phyloP scores from a whole-genome alignment of 2,113 vertebrate genomes.

The Excalfactoria chinensis region DNA sequence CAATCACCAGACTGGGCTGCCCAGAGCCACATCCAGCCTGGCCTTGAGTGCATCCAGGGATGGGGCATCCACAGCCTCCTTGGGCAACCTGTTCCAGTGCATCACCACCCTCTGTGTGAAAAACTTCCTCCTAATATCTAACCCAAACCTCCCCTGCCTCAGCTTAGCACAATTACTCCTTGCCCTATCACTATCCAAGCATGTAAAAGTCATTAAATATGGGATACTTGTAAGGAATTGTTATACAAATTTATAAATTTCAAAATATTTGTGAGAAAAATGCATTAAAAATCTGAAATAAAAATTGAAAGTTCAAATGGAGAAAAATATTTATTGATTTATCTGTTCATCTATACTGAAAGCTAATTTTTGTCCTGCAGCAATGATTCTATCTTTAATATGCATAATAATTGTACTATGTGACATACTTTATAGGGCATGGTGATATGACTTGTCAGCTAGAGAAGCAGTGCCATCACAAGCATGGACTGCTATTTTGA shows the following conservation, averaged over 20 bases:
- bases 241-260: not conserved
- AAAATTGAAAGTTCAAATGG: not conserved
- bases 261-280: not conserved
- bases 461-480: conserved; percentile 23
- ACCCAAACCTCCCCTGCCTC: too few species aligned
- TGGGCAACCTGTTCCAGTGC: too few species aligned
- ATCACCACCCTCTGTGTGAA: too few species aligned
- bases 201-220: not conserved
- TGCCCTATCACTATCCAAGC: too few species aligned
- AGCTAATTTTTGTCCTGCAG: conserved; percentile 7
- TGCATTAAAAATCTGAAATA: not conserved
- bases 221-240: not conserved
- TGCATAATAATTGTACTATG: not conserved
- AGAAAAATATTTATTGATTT: not conserved
- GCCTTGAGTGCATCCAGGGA: too few species aligned
- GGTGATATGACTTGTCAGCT: conserved; percentile 52
- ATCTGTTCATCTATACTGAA: not conserved
- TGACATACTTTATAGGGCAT: conserved; percentile 37
- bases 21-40: too few species aligned
- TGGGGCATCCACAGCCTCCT: too few species aligned
- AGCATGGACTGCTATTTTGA: not conserved
- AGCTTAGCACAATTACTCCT: too few species aligned
- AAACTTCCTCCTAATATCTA: too few species aligned
- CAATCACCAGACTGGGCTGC: too few species aligned
- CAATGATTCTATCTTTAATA: conserved; percentile 31